Conservation (phyloP, 2,797 vertebrate species). For the Scarus forsteni region DNA sequence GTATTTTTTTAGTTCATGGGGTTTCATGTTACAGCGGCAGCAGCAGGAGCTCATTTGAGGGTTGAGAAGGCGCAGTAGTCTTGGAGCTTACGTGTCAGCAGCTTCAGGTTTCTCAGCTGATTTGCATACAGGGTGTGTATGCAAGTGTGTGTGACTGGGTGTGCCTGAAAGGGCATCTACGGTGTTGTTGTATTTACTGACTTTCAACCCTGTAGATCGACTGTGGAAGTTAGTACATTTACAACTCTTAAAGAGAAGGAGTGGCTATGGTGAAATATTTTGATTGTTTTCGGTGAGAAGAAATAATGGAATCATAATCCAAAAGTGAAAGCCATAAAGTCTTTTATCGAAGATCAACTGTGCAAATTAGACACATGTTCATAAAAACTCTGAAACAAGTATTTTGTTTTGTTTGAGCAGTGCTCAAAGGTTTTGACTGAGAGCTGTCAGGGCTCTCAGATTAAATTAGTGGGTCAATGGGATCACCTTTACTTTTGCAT, state of each 20-base stretch:
- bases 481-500: too few relatives aligned
- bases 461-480: too few relatives aligned
- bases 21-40: neutral
- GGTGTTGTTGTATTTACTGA: slow-evolving; percentile 25
- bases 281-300: too few relatives aligned
- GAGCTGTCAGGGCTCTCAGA: too few relatives aligned
- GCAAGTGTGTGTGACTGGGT: slow-evolving; percentile 17
- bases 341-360: too few relatives aligned
- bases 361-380: too few relatives aligned
- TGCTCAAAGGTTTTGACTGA: too few relatives aligned
- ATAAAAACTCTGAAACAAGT: too few relatives aligned
- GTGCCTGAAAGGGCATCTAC: slow-evolving; percentile 22
- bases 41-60: slow-evolving; percentile 13
- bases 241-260: neutral
- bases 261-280: neutral
- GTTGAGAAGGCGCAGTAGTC: slow-evolving; percentile 31
- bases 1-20: neutral
- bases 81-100: slow-evolving; percentile 7
- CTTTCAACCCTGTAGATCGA: slow-evolving; percentile 44
- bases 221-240: slow-evolving; percentile 31
- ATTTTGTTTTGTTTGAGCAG: too few relatives aligned
- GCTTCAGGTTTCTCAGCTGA: slow-evolving; percentile 67
- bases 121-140: slow-evolving; percentile 52
- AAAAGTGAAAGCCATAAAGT: too few relatives aligned
- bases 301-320: too few relatives aligned